phyloP scores from a whole-genome alignment of 2,888 invertebrate genomes.

The Spodoptera picta region DNA sequence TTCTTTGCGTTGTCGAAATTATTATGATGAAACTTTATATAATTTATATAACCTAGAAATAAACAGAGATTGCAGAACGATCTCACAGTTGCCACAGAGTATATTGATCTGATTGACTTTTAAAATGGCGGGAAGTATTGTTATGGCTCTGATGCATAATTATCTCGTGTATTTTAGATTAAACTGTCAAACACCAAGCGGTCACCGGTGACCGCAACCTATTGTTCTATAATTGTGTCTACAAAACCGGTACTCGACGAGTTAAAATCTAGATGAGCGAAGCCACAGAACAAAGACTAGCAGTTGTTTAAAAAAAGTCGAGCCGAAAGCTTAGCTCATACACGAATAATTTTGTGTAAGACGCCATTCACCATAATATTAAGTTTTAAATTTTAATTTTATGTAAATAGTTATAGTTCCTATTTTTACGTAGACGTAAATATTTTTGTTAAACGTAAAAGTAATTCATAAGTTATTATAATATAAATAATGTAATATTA shows the following conservation, averaged over 20 bases:
- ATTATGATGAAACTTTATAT: conserved; percentile 25
- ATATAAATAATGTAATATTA: conserved; percentile 40
- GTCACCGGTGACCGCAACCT: no score
- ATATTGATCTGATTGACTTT: conserved; percentile 51
- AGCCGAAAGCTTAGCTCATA: no score
- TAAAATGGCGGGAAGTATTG: conserved; percentile 28
- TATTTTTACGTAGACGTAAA: conserved; percentile 47
- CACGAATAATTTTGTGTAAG: no score
- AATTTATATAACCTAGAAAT: conserved; percentile 38
- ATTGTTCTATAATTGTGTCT: no score
- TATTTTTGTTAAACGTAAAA: conserved; percentile 13
- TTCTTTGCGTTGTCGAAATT: conserved; percentile 8
- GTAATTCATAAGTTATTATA: conserved; percentile 19
- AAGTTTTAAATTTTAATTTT: conserved; percentile 16
- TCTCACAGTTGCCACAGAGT: conserved; percentile 33
- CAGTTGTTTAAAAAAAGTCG: no score
- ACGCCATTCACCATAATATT: neutral
- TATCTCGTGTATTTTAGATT: neutral
- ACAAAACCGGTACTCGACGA: no score
- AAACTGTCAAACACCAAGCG: no score
- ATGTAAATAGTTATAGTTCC: conserved; percentile 63
- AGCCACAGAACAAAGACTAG: no score
- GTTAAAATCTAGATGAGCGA: no score
- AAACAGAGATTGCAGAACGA: conserved; percentile 32
- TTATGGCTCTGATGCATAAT: conserved; percentile 10